Conservation (phyloP, 2,113 vertebrate species). For the Prunella fulvescens region DNA sequence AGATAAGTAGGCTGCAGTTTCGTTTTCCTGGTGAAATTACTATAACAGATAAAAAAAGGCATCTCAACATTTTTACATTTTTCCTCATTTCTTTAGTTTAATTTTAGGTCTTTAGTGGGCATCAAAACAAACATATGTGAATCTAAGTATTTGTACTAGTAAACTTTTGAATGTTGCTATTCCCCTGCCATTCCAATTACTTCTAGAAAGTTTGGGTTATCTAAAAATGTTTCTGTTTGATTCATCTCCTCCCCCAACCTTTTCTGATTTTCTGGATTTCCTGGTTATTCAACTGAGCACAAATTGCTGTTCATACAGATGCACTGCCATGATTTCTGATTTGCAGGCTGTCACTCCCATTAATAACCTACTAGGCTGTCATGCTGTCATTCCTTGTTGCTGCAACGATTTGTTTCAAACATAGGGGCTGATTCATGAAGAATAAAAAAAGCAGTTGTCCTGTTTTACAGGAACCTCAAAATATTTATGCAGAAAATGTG, state of each 20-base stretch:
- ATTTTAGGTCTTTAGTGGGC: background rate
- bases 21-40: background rate
- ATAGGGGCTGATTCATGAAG: constrained; percentile 71
- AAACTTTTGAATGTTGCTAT: background rate
- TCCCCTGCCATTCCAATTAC: constrained; percentile 27
- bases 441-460: constrained; percentile 50
- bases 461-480: constrained; percentile 61
- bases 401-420: constrained; percentile 72
- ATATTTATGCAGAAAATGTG: constrained; percentile 53
- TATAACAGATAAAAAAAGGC: background rate
- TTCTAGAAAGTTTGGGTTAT: constrained; percentile 20
- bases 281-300: constrained; percentile 68
- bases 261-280: constrained; percentile 65
- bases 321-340: constrained; percentile 72
- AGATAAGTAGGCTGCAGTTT: background rate
- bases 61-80: background rate
- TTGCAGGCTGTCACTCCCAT: constrained; percentile 77
- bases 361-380: constrained; percentile 72
- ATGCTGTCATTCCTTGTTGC: constrained; percentile 73
- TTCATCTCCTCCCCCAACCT: constrained; percentile 50
- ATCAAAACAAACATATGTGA: background rate
- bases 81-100: background rate
- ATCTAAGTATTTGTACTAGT: background rate
- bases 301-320: constrained; percentile 69
- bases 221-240: constrained; percentile 57